phyloP scores from a whole-genome alignment of 2,888 invertebrate genomes.

The Sphaeridia pumilis region DNA sequence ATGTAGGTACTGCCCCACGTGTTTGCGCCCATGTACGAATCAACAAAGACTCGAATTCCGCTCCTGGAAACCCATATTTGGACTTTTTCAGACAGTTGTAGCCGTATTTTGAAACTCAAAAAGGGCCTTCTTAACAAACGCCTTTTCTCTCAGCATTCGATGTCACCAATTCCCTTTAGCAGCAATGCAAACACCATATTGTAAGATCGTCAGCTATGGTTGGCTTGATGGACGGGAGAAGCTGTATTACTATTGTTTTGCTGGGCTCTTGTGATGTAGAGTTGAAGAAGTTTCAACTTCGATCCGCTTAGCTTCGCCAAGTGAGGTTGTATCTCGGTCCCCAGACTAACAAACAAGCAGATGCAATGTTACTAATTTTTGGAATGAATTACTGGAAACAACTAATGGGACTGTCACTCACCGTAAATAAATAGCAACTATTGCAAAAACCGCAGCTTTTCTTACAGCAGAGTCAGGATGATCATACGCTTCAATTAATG shows the following conservation, averaged over 20 bases:
- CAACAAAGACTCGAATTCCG: too few relatives aligned
- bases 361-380: neutral
- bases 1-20: too few relatives aligned
- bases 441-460: constrained; percentile 93
- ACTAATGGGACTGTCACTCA: constrained; percentile 9
- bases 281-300: constrained; percentile 72
- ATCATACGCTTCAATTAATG: constrained; percentile 61
- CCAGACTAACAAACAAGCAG: constrained; percentile 23
- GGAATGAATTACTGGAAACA: neutral
- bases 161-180: too few relatives aligned
- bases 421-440: constrained; percentile 83
- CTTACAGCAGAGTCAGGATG: constrained; percentile 83
- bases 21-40: too few relatives aligned
- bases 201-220: constrained; percentile 12
- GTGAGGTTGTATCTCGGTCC: constrained; percentile 48
- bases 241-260: constrained; percentile 8
- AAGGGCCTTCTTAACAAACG: too few relatives aligned
- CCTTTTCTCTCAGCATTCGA: too few relatives aligned
- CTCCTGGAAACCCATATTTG: too few relatives aligned
- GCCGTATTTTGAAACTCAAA: too few relatives aligned
- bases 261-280: constrained; percentile 59
- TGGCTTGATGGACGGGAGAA: constrained; percentile 7
- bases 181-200: too few relatives aligned
- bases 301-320: constrained; percentile 71
- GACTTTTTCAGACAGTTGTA: too few relatives aligned